Evolutionary conservation across 1,140 invertebrate species (phyloP).

Genomic region (Lordiphosa stackelbergi): DNA sequence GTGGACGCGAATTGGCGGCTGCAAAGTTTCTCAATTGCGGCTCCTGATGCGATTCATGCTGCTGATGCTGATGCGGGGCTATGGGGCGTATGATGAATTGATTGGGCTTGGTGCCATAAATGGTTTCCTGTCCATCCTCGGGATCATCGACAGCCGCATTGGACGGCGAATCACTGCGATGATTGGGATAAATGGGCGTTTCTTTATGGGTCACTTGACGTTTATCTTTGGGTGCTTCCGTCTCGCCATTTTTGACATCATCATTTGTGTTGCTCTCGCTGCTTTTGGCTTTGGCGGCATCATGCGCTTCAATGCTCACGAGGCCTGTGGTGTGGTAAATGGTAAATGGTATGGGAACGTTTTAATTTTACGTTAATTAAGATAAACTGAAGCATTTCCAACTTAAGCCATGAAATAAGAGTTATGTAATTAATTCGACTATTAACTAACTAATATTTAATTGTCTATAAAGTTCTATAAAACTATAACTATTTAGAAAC

Average conservation of each 20-base stretch:
- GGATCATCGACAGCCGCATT: slow-evolving; percentile 50
- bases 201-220: slow-evolving; percentile 69
- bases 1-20: slow-evolving; percentile 59
- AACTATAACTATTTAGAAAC: too few relatives aligned
- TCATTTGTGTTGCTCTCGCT: slow-evolving; percentile 15
- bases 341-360: slow-evolving; percentile 2
- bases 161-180: slow-evolving; percentile 38
- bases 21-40: slow-evolving; percentile 70
- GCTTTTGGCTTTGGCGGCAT: slow-evolving; percentile 40
- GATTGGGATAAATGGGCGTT: slow-evolving; percentile 65
- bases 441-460: too few relatives aligned
- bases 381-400: too few relatives aligned
- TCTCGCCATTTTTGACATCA: slow-evolving; percentile 31
- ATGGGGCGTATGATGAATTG: slow-evolving; percentile 74
- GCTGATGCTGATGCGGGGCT: slow-evolving; percentile 64
- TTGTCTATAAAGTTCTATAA: too few relatives aligned
- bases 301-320: slow-evolving; percentile 31
- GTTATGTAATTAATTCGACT: too few relatives aligned
- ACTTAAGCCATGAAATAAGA: too few relatives aligned
- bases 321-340: slow-evolving; percentile 42
- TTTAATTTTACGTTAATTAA: neutral
- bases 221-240: slow-evolving; percentile 65
- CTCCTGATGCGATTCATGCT: slow-evolving; percentile 66
- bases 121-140: slow-evolving; percentile 69
- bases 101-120: slow-evolving; percentile 69